Evolutionary conservation across 1,140 invertebrate genomes (phyloP), one percentile per base, ranked within the genome.

Genomic region (Plutomurus gul): DNA sequence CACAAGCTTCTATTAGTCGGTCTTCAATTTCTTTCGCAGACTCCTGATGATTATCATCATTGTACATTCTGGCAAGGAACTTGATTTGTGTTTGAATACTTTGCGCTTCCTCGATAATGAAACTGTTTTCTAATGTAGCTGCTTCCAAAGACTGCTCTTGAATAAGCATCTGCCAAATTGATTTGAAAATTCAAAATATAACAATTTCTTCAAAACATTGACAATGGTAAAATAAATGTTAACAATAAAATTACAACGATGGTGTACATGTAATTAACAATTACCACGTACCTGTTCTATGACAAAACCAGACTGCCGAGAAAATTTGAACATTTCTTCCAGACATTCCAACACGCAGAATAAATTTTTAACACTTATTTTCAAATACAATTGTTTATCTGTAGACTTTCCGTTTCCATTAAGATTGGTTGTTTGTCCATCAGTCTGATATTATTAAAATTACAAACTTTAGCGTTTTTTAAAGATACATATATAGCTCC

Each of bases 11-110:
- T 27, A 94, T 92, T 30, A 95, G 87, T 77, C 91, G 89, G 72
- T 89, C 88, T 85, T 95, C 93, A 22, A 95, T 92, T 46, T 91
- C 89, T 1, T 90, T 88, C 93, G 93, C 94, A 78, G 94, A 33
- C 6, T 13, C 18, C 36, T 65, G 5, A 6, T 6, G 56, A n/a
- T 33, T 3, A 18, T 65, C 56, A 65, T 65, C 56, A 30, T 65
- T 13, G 27, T 33, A 65, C 56, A 65, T 65, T 16, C 30, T 25
- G 30, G 36, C 30, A 8, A 65, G 56, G 25, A 65, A 65, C 56
- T 30, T 65, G 16, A 65, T 8, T 16, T 65, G 30, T 18, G 56
- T 65, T 8, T n/a, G 27, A 65, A 65, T 65, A 18, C 30, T 65
- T n/a, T 65, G 56, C 0, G 56, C 56, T 65, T 65, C 56, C 36